Conservation (phyloP, 1,140 invertebrate species). For the Drosophila hydei region DNA sequence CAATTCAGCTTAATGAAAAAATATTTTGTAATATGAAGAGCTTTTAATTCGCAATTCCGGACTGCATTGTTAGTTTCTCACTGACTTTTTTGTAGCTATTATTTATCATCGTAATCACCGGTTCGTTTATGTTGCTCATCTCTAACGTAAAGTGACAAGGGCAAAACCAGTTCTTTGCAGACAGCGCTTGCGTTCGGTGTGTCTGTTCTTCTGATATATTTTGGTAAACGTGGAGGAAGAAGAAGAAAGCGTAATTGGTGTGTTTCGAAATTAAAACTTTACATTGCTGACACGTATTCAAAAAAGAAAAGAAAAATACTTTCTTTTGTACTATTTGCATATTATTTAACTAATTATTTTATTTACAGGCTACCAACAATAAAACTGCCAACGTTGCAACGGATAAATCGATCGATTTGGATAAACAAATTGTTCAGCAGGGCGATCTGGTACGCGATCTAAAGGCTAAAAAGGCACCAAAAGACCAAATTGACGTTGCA, state of each 20-base stretch:
- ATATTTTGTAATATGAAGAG: no score
- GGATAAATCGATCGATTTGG: conserved; percentile 48
- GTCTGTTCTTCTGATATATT: conserved; percentile 18
- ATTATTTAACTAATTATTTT: background rate
- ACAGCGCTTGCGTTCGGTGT: conserved; percentile 35
- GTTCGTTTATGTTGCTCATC: conserved; percentile 6
- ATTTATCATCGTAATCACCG: conserved; percentile 6
- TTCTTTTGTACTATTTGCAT: conserved; percentile 1
- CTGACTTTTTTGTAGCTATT: conserved; percentile 7
- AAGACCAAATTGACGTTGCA: conserved; percentile 86
- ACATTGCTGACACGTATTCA: conserved; percentile 38
- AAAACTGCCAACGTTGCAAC: conserved; percentile 40
- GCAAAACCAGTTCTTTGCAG: conserved; percentile 58
- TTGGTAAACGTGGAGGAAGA: conserved; percentile 6
- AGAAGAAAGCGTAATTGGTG: conserved; percentile 9
- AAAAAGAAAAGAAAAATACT: conserved; percentile 3
- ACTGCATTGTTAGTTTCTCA: background rate
- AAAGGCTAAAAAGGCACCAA: conserved; percentile 87
- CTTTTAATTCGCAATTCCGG: no score
- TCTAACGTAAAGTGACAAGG: conserved; percentile 8
- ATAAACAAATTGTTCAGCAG: conserved; percentile 85
- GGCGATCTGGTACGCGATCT: conserved; percentile 90
- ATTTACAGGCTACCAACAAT: conserved; percentile 35
- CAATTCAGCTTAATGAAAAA: no score
- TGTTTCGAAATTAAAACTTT: background rate